Base-by-base conservation (phyloP, 2,888 invertebrate species). In the Oligia fasciuncula region DNA sequence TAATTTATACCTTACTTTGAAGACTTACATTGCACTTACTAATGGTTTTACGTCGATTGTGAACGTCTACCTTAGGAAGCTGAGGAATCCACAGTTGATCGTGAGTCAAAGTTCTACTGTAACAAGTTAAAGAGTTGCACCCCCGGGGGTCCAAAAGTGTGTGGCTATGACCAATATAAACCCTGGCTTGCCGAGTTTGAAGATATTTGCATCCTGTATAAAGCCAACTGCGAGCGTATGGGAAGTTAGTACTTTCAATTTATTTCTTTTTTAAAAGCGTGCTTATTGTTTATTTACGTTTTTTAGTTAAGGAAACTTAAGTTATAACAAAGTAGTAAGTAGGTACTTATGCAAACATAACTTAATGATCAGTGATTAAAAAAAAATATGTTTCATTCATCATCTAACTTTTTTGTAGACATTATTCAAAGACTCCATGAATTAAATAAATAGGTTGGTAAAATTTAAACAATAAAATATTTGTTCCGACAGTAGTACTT, bases 181-280 rank as follows among this genome's bases (percentile, higher is more conserved):
- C 72, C 80, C 0, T 86, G 84, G 46, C 76, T 95, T 4, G 93
- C 92, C 0, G 87, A 89, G 46, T 95, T 95, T 77, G 91, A 87
- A 17, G 92, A 94, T 69, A 23, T 87, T 23, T 95, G 95, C 75
- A 89, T 89, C 0, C 77, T 95, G 62, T 90, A 93, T 71, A 90
- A 88, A 65, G 87, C 87, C 2, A 95, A 95, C 78, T 95, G 95
- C 80, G 11, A 83, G 0, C 78, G 76, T 19, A 80, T 74, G 11
- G 93, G 92, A 78, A 66, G 95, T 95, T 81, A 91, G 94, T 91
- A 80, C 9, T 4, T 35, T 51, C 60, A n/a, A 13, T 68, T 43
- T 54, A 35, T 57, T 79, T 57, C 65, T 67, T 62, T 78, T 78
- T 62, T 35, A 3, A 13, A 5, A 14, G 14, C 6, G 2, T 29